Conservation (phyloP, 1,140 invertebrate species). For the Eueides isabella region DNA sequence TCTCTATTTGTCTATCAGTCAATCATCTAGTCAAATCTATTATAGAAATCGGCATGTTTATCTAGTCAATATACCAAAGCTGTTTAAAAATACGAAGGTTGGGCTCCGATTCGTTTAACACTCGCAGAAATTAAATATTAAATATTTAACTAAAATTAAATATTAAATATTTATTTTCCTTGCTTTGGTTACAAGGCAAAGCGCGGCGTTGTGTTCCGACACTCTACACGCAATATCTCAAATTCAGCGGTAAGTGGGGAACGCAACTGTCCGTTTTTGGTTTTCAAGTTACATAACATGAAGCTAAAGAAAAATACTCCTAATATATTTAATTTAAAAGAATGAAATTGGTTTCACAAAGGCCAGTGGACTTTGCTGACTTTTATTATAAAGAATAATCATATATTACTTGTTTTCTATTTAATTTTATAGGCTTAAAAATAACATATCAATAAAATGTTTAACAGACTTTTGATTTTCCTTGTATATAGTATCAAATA, state of each 20-base stretch:
- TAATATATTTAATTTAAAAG: slow-evolving; percentile 6
- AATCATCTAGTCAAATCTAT: neutral
- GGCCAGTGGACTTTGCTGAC: neutral
- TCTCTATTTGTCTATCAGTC: neutral
- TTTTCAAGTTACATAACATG: too few relatives aligned
- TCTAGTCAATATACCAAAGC: slow-evolving; percentile 3
- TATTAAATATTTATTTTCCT: too few relatives aligned
- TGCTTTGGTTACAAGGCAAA: too few relatives aligned
- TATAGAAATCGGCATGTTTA: neutral
- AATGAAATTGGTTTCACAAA: neutral
- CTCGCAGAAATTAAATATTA: too few relatives aligned
- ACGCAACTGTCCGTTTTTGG: too few relatives aligned
- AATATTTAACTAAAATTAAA: too few relatives aligned
- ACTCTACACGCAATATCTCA: too few relatives aligned
- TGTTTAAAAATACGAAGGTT: too few relatives aligned
- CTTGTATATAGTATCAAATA: neutral
- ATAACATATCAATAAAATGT: neutral
- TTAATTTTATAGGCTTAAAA: neutral
- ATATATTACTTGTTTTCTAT: neutral
- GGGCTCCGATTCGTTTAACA: too few relatives aligned
- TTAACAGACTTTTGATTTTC: neutral
- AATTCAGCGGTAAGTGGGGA: too few relatives aligned
- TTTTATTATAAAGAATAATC: neutral
- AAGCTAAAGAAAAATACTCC: neutral
- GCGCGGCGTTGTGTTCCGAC: too few relatives aligned